phyloP scores from a whole-genome alignment of 2,797 vertebrate species.

The Chelidonichthys spinosus region DNA sequence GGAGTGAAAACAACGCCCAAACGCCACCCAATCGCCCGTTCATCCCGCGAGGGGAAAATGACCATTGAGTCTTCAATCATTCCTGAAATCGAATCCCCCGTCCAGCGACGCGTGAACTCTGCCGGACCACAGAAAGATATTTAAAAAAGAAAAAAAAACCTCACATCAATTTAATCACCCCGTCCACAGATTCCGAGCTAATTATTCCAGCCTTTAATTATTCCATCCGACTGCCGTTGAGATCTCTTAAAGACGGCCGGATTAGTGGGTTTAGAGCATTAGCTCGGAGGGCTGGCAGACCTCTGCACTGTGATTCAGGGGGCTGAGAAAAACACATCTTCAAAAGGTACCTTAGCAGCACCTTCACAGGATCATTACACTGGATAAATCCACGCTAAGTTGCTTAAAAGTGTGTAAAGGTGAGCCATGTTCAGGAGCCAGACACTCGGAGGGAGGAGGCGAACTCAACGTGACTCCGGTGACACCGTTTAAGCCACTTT shows the following conservation, averaged over 20 bases:
- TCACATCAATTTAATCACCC: conserved; percentile 73
- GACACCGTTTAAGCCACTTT: conserved; percentile 62
- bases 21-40: not conserved
- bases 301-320: conserved; percentile 80
- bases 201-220: conserved; percentile 83
- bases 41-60: conserved; percentile 10
- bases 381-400: conserved; percentile 73
- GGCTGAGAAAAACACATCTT: conserved; percentile 71
- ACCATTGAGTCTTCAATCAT: conserved; percentile 4
- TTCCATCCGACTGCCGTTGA: conserved; percentile 77
- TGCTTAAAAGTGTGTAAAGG: conserved; percentile 76
- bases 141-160: conserved; percentile 32
- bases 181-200: conserved; percentile 72
- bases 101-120: conserved; percentile 59
- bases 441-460: conserved; percentile 55
- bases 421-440: conserved; percentile 61
- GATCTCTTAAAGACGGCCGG: conserved; percentile 82
- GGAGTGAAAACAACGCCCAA: not conserved
- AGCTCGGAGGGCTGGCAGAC: conserved; percentile 82
- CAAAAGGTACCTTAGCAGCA: conserved; percentile 77
- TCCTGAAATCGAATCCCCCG: conserved; percentile 18
- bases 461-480: conserved; percentile 59
- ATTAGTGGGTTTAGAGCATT: conserved; percentile 86
- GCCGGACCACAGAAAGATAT: conserved; percentile 35
- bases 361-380: conserved; percentile 76